These are phyloP conservation scores for Cnemophilus loriae DNA, from an alignment of 2,113 vertebrate genomes.

Conservation along the genomic window DNA sequence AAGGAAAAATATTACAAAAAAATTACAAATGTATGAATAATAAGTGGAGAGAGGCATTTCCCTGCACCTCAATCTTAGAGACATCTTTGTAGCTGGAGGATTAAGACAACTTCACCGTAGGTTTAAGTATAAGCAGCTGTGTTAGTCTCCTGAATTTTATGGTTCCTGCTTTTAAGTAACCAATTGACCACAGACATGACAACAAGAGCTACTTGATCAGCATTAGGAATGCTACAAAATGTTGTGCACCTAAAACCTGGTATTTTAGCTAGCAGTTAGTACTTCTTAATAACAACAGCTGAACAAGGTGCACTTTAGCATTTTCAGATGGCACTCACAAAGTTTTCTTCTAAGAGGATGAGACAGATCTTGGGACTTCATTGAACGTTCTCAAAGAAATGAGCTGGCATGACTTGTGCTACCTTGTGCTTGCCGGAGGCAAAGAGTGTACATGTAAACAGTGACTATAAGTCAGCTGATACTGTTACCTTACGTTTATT, in stretches of 20 bases:
- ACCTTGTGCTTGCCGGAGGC: neutral
- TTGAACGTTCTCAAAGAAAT: neutral
- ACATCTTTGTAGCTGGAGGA: neutral
- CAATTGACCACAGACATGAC: neutral
- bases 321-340: neutral
- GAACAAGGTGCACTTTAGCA: neutral
- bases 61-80: neutral
- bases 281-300: neutral
- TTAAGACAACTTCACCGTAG: fast-evolving
- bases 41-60: neutral
- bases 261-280: neutral
- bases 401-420: neutral
- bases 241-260: neutral
- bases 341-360: neutral
- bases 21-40: neutral
- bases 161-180: neutral
- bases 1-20: neutral
- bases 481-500: neutral
- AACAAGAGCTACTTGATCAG: neutral
- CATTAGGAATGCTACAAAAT: neutral
- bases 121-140: neutral
- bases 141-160: neutral
- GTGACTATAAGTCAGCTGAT: neutral
- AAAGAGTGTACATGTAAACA: neutral
- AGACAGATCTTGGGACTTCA: neutral